Base-by-base conservation (phyloP, 2,113 vertebrate genomes). In the Mastomys coucha region DNA sequence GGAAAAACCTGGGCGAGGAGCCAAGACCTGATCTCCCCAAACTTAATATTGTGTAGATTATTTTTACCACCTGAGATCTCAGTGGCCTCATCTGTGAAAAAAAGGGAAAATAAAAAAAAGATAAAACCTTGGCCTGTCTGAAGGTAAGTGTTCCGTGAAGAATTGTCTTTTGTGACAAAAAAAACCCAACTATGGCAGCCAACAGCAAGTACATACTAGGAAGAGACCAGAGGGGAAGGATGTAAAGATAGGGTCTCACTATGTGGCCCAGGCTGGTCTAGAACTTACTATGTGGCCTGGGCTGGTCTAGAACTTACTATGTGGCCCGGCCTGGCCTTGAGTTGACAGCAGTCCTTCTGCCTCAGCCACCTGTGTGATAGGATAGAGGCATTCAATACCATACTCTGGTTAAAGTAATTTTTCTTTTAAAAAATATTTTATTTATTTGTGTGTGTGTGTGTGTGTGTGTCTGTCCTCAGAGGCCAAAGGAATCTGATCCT, bases 71-170 rank as follows among this genome's bases (percentile, higher is more conserved):
- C 85, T 26, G 88, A 73, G 94, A 89, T 84, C 87, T 96, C 81
- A 92, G 86, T 86, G 92, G 56, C 53, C 14, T 95, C 92, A 91
- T 95, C 94, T 97, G 26, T 96, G 92, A 82, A 96, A 60, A 17
- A 56, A 58, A 39, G 20, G 19, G 5, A 81, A 24, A 77, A 88
- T 33, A 86, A 91, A 96, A 89, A 88, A 39, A 56, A 97, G 65
- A 86, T 56, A 95, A 67, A 67, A 78, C 86, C 45, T 7, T 70
- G 90, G 77, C 58, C 60, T 92, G 11, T 69, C 49, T 89, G 56
- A 98, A 98, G 95, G 97, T 98, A 96, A 97, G 97, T 93, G 26
- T 56, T 95, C 78, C 88, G 88, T 81, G 93, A 92, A 97, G 67
- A 96, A 53, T 31, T 84, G 24, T 7, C 45, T 81, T 92, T n/a